These are phyloP conservation scores for Pomacea maculata DNA, from an alignment of 1,140 invertebrate species.

Conservation along the genomic window DNA sequence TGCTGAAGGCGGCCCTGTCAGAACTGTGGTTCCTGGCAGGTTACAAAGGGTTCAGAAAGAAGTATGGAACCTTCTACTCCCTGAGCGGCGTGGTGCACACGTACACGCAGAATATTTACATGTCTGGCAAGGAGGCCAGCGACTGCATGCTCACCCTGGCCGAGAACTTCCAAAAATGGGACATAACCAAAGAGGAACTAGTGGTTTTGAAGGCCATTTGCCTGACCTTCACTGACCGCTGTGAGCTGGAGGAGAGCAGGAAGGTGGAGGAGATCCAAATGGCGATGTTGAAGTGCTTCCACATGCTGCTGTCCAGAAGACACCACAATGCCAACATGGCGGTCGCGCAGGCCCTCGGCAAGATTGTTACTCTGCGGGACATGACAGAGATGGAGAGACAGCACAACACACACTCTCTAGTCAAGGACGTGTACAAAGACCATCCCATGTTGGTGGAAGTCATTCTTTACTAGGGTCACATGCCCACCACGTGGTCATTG, in stretches of 20 bases:
- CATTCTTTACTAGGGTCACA: too few species aligned
- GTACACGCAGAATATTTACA: slow-evolving; percentile 27
- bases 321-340: slow-evolving; percentile 24
- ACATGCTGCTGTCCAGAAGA: slow-evolving; percentile 35
- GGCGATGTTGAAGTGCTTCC: slow-evolving; percentile 40
- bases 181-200: slow-evolving; percentile 37
- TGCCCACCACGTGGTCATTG: too few species aligned
- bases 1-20: slow-evolving; percentile 48
- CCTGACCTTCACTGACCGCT: slow-evolving; percentile 40
- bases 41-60: slow-evolving; percentile 33
- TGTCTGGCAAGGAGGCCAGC: slow-evolving; percentile 33
- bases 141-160: slow-evolving; percentile 29
- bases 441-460: slow-evolving; percentile 24
- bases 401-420: slow-evolving; percentile 27
- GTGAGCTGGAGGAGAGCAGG: slow-evolving; percentile 31
- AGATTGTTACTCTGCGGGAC: slow-evolving; percentile 34
- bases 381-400: slow-evolving; percentile 41
- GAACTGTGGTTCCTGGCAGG: slow-evolving; percentile 47
- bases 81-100: slow-evolving; percentile 31
- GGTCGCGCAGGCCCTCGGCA: slow-evolving; percentile 37
- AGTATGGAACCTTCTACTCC: slow-evolving; percentile 25
- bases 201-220: slow-evolving; percentile 39
- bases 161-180: slow-evolving; percentile 30
- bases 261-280: slow-evolving; percentile 45
- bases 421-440: slow-evolving; percentile 30